Percentiles rank a stretch among this genome's conserved stretches.
These are phyloP conservation scores for Mesocricetus auratus DNA, from an alignment of 2,113 vertebrate species.

Conservation along the genomic window DNA sequence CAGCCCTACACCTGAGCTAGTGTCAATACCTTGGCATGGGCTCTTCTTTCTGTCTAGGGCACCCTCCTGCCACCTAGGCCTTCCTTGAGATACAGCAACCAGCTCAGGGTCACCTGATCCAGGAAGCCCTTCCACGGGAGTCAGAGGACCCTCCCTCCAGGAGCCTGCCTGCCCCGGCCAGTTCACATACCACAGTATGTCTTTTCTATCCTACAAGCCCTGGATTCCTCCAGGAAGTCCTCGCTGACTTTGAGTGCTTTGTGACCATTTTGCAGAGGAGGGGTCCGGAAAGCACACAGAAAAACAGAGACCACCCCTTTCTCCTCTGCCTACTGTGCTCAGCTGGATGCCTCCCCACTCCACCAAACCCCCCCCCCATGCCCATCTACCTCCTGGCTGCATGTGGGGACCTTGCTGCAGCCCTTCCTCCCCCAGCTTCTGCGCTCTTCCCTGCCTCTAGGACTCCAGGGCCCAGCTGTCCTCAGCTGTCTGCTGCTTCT, in stretches of 20 bases:
- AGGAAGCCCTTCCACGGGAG: neutral
- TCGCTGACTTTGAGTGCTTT: neutral
- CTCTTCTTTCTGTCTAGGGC: neutral
- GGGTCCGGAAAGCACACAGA: neutral
- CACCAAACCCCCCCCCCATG: neutral
- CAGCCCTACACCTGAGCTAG: neutral
- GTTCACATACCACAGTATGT: neutral
- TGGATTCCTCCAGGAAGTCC: slow-evolving; percentile 51
- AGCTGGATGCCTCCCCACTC: neutral
- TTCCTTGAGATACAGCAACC: neutral
- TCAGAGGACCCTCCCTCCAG: neutral
- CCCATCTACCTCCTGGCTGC: neutral
- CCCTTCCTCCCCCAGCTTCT: neutral
- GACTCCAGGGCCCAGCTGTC: neutral
- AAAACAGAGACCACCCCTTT: neutral
- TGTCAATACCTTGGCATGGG: neutral
- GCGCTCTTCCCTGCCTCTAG: neutral
- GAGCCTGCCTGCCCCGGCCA: neutral
- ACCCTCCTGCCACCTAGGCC: neutral
- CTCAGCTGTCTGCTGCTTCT: neutral
- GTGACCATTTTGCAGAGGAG: neutral
- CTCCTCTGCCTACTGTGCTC: neutral
- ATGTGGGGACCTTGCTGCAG: neutral
- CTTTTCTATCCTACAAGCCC: neutral
- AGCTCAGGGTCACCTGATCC: neutral